Evolutionary conservation across 2,797 vertebrate species (phyloP).

Genomic region (Cyprinella venusta): DNA sequence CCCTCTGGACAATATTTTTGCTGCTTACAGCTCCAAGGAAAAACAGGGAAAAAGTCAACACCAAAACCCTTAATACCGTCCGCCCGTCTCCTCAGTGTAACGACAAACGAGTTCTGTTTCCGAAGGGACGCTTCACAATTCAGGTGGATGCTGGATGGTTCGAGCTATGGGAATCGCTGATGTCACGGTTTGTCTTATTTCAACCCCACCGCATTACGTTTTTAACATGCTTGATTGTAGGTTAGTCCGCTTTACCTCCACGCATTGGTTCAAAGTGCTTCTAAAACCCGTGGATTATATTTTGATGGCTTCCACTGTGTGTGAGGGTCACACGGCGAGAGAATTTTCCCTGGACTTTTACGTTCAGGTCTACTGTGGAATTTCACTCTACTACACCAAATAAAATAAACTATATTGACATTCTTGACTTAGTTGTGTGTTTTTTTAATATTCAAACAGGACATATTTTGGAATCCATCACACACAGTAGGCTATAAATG

Average conservation of each 20-base stretch:
- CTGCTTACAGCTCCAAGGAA: constrained; percentile 74
- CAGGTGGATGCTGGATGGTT: constrained; percentile 41
- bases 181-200: constrained; percentile 48
- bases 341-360: constrained; percentile 60
- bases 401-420: constrained; percentile 66
- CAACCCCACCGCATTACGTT: constrained; percentile 48
- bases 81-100: constrained; percentile 55
- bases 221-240: constrained; percentile 63
- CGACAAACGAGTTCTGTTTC: constrained; percentile 27
- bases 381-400: constrained; percentile 74
- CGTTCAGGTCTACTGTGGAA: constrained; percentile 62
- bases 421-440: constrained; percentile 23
- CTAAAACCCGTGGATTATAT: constrained; percentile 56
- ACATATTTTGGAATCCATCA: neutral
- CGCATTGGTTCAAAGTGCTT: constrained; percentile 64
- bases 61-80: constrained; percentile 74
- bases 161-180: constrained; percentile 35
- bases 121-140: constrained; percentile 38
- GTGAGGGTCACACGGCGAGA: constrained; percentile 53
- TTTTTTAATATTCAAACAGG: constrained; percentile 36
- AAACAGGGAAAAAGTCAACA: constrained; percentile 75
- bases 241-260: constrained; percentile 63
- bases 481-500: neutral
- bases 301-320: constrained; percentile 58
- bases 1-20: constrained; percentile 66